These are phyloP conservation scores for Puffinus mauretanicus DNA, from an alignment of 2,113 vertebrate species.

Conservation along the genomic window DNA sequence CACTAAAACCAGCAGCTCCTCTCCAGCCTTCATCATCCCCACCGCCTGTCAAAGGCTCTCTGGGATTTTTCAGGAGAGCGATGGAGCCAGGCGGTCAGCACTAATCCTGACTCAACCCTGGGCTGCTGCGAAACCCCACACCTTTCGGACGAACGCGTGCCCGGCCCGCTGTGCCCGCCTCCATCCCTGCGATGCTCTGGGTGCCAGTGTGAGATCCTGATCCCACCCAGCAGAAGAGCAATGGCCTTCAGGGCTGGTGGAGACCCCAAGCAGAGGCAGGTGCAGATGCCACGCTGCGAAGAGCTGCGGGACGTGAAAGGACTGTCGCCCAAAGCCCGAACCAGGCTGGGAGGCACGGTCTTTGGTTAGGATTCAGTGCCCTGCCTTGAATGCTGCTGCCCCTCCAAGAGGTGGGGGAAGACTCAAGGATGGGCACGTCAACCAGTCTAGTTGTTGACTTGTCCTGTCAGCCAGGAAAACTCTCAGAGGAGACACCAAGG, in stretches of 20 bases:
- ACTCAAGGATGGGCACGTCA: background rate
- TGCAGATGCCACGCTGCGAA: background rate
- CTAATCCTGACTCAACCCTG: background rate
- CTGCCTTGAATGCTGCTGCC: background rate
- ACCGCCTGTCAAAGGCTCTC: background rate
- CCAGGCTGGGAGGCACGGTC: rapidly evolving
- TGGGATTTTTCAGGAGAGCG: background rate
- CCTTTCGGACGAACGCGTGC: no score
- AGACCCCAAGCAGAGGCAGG: background rate
- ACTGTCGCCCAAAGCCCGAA: background rate
- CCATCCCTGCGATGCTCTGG: background rate
- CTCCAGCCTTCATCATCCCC: background rate
- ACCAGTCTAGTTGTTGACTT: no score
- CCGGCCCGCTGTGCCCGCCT: background rate
- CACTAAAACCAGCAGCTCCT: background rate
- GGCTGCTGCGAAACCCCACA: background rate
- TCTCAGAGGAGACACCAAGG: background rate
- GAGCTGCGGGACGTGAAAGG: background rate
- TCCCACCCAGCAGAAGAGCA: background rate
- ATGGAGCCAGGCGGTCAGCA: background rate
- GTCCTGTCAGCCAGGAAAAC: background rate
- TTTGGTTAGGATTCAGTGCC: background rate
- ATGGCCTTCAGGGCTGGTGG: background rate
- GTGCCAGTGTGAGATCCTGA: background rate
- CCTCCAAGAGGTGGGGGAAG: background rate